Evolutionary conservation across 30 jellyfish, hydroid and myxozoan species (phyloP), one percentile per base, ranked within the genome.

Genomic region (Turritopsis dohrnii): DNA sequence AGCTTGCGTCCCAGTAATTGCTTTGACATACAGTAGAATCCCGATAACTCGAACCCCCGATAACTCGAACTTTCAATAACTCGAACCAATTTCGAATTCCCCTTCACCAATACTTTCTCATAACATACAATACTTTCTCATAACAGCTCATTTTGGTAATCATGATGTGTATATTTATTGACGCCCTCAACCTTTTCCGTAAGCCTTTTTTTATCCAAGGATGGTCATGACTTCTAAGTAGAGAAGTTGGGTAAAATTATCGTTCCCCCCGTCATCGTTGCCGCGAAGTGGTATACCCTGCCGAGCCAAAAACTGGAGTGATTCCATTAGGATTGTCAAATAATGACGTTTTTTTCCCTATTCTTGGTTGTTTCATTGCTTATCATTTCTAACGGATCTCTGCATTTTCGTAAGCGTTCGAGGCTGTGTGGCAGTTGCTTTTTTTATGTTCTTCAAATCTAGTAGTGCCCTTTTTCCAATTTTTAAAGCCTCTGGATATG

Each of bases 391-490:
- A 22, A 26, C 21, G 30, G 85, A 80, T 80, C 87, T 19, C 30
- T 28, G 85, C 87, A 80, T 53, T 80, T 53, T 80, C 85, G 85
- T 80, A 80, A 18, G 87, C 20, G 30, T 18, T 18, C n/a, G 87
- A 41, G 28, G 85, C 87, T 9, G 30, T 80, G 87, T 80, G 87
- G 87, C 87, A 80, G 23, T 53, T 41, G 85, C 85, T 80, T 80
- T 53, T 41, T 19, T 19, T 24, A 71, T 71, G 80, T 17, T 52
- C 85, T 29, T 8, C 31, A 52, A 80, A 80, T 16, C 87, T 18
- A 29, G 19, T 21, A 18, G 87, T 41, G 30, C 86, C 87, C 85
- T 80, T 80, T 53, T 29, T 80, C 87, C 87, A 53, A 60, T 80
- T 80, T 22, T 80, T 53, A 26, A 80, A 80, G 77, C 87, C 87